These are phyloP conservation scores for Myrmecobius fasciatus DNA, from an alignment of 2,113 vertebrate genomes.

Conservation along the genomic window DNA sequence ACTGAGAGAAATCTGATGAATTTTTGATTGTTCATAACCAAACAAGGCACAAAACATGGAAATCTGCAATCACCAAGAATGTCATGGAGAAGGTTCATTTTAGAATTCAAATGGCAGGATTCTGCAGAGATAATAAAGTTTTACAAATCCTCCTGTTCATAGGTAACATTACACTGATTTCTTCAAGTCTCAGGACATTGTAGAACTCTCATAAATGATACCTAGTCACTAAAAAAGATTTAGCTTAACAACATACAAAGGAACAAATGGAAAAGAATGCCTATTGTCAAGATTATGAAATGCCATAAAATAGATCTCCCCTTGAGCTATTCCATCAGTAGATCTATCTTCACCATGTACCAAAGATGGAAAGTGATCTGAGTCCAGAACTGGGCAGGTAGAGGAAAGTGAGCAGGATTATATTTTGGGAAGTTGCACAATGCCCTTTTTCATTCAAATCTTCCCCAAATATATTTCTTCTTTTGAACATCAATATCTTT, in stretches of 20 bases:
- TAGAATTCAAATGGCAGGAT: background rate
- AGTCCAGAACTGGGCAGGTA: background rate
- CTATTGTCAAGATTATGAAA: background rate
- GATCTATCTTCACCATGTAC: background rate
- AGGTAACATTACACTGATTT: background rate
- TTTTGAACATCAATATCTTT: background rate
- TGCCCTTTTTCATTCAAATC: background rate
- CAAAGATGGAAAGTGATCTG: background rate
- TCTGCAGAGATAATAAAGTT: background rate
- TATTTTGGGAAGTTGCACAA: background rate
- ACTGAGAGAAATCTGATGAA: background rate
- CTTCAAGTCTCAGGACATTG: background rate
- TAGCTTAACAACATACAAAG: background rate
- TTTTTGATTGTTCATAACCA: background rate
- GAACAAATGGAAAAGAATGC: background rate
- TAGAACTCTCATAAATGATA: background rate
- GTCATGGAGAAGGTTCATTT: background rate
- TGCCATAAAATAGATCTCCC: background rate
- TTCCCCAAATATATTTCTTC: background rate
- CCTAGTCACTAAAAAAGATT: background rate
- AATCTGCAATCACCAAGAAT: background rate
- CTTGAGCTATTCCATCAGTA: background rate
- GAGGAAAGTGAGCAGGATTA: background rate
- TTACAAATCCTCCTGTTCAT: background rate
- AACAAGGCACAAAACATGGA: background rate